Evolutionary conservation across 2,113 vertebrate genomes (phyloP).

Genomic region (Hippolais icterina): DNA sequence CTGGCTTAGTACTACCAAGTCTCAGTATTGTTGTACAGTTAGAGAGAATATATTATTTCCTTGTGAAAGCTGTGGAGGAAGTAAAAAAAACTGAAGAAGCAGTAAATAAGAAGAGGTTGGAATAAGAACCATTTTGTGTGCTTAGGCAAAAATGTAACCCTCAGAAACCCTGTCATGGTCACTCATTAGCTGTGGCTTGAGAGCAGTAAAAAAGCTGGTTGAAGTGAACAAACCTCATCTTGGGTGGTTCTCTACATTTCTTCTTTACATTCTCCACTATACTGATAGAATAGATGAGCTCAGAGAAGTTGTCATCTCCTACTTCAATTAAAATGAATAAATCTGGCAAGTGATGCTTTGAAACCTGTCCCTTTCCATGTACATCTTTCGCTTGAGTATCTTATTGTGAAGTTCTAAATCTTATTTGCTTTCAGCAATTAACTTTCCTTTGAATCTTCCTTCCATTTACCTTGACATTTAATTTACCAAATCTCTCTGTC

Average conservation of each 20-base stretch:
- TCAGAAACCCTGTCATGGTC: not conserved
- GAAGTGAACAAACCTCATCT: not conserved
- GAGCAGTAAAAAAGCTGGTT: not conserved
- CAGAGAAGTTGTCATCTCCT: not conserved
- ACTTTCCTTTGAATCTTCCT: not conserved
- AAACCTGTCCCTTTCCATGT: not conserved
- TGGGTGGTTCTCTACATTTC: not conserved
- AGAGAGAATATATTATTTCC: not conserved
- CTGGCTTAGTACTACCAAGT: not conserved
- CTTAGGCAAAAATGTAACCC: not conserved
- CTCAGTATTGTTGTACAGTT: not conserved
- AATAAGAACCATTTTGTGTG: not conserved
- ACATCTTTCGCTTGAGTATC: not conserved
- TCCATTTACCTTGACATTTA: not conserved
- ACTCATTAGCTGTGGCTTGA: not conserved
- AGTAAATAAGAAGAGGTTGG: not conserved
- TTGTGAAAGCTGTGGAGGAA: not conserved
- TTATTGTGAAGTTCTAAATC: not conserved
- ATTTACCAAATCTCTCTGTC: not conserved
- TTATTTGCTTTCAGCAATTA: not conserved
- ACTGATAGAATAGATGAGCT: not conserved
- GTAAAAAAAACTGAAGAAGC: not conserved
- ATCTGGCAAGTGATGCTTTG: not conserved
- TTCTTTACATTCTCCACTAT: not conserved
- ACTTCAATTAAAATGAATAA: not conserved